Evolutionary conservation across 2,113 vertebrate species (phyloP), one percentile per base, ranked within the genome.

Genomic region (Machaerirhynchus nigripectus): DNA sequence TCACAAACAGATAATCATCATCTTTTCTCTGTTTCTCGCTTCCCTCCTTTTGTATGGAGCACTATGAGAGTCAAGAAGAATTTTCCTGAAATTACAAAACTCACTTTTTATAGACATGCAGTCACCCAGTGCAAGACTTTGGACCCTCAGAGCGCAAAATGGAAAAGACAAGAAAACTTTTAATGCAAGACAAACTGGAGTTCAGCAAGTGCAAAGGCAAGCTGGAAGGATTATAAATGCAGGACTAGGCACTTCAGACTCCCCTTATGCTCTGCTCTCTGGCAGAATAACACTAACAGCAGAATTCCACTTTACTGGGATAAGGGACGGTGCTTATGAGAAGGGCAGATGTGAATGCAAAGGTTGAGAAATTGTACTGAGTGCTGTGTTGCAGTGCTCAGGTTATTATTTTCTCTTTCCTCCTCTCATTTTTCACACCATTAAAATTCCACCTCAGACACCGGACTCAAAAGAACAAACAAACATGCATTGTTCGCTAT

Each of bases 361-460:
- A 84, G 52, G 42, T 49, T 53, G 57, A 89, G 84, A 73, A 95
- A 84, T 5, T 8, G 26, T 6, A 49, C 5, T 21, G 28, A 55
- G 55, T 24, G 4, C n/a, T 73, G 77, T 52, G 84, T 95, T 94
- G 90, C 92, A 67, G 64, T 9, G 26, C 33, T 61, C 56, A 44
- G 69, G 39, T 69, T 88, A 24, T 83, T 65, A 55, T 95, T 91
- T 81, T 59, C 65, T 53, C 80, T 65, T 57, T 49, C 26, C 47
- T 70, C 46, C 17, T 40, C 46, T 73, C 40, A 24, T 84, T 92
- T 84, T 75, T 95, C 81, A 75, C 84, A 79, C 95, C 96, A 97
- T 97, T 97, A 97, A 97, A 96, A 98, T 96, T 97, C 96, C 95
- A 93, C 91, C 77, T 75, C 69, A 67, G 93, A 94, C 80, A 94